A percentile compares a stretch with the other conserved stretches of the same genome.
These are phyloP conservation scores for Popillia japonica DNA, from an alignment of 1,140 invertebrate species.

Conservation along the genomic window DNA sequence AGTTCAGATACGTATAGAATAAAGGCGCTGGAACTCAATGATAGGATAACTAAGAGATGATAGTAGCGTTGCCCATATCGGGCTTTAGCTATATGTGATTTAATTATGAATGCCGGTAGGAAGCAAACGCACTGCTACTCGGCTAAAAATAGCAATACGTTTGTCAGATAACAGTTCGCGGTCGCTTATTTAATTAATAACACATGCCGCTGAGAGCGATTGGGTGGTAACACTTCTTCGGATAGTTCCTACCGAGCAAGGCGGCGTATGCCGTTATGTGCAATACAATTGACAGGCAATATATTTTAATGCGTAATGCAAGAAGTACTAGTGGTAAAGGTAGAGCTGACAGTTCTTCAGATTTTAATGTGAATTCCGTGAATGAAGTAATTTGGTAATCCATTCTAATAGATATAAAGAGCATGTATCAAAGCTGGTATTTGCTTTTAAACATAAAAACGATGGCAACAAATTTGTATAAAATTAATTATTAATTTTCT, in stretches of 20 bases:
- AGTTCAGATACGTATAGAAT: too few species aligned
- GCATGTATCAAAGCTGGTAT: too few species aligned
- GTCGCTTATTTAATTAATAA: constrained; percentile 16
- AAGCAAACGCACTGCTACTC: not conserved
- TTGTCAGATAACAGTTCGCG: not conserved
- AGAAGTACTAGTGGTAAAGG: not conserved
- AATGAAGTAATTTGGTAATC: too few species aligned
- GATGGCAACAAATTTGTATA: too few species aligned
- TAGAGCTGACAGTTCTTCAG: too few species aligned
- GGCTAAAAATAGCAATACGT: not conserved
- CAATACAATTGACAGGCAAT: not conserved
- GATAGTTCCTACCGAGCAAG: not conserved
- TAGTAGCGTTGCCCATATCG: not conserved
- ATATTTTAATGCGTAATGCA: constrained; percentile 22
- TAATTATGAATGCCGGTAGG: not conserved
- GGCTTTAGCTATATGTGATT: not conserved
- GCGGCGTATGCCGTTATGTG: not conserved
- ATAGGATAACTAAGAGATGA: not conserved
- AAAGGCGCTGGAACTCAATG: too few species aligned
- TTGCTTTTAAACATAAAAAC: too few species aligned
- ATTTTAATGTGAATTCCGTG: too few species aligned
- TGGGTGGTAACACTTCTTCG: not conserved
- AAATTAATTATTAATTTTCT: too few species aligned
- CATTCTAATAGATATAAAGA: too few species aligned
- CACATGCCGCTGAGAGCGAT: not conserved